Evolutionary conservation across 2,113 vertebrate species (phyloP), one percentile per base, ranked within the genome.

Genomic region (Rhinopomastus cyanomelas): DNA sequence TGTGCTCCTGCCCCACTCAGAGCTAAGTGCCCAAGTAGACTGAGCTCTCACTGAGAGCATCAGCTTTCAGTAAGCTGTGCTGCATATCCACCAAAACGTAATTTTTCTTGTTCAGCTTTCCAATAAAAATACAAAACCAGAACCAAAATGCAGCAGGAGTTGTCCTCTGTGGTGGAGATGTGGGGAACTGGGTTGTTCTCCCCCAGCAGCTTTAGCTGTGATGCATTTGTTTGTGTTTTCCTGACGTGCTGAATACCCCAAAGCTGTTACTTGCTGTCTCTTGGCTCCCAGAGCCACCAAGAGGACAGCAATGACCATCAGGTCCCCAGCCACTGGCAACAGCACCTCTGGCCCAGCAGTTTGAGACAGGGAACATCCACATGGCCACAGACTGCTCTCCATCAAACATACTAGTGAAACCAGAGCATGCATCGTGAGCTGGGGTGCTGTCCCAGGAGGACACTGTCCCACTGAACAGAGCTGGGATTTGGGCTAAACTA

Each of bases 161-260:
- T 65, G 55, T 36, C 8, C 32, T 55, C 34, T 60, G 6, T 15
- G 16, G 3, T 29, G 21, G 14, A 44, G 20, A 26, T 4, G 6
- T 12, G 4, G 20, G 25, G 5, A 52, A 78, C 15, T 8, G 20
- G 6, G 26, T 8, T 5, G 13, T 8, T 2, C 0, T 1, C 1
- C 6, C 15, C 6, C 15, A 20, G 16, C 19, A 37, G 8, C 65
- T 88, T 56, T 23, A 36, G 11, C 42, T 51, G 16, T 0, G 0
- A 37, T 1, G 2, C 2, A 3, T 56, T 49, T 26, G 6, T 12
- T 55, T 25, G 6, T 2, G 8, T 91, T 72, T 64, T 76, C 30
- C 52, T 2, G 4, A 9, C 8, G 14, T 0, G 4, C 7, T 5
- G 29, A 61, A 32, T 5, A 4, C 15, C 52, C 53, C 7, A 18